Evolutionary conservation across 2,888 invertebrate genomes (phyloP), one percentile per base, ranked within the genome.

Genomic region (Eugnorisma glareosa): DNA sequence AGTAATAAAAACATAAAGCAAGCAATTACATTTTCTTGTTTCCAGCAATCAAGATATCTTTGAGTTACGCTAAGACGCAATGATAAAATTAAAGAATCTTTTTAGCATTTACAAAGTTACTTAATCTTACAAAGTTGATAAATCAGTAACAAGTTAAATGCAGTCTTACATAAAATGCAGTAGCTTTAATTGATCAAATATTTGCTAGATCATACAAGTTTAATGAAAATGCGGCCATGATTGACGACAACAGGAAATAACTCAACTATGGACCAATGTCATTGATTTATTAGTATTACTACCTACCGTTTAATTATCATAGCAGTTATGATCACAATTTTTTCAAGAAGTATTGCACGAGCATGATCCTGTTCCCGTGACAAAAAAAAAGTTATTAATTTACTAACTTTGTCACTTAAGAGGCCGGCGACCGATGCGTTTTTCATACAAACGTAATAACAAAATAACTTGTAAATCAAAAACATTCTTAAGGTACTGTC

Each of bases 231-330:
- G 81, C 77, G 51, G 37, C 11, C 40, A 63, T 82, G 61, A 64
- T 63, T 64, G 71, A 81, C 77, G 61, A 81, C 51, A 81, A 59
- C 82, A 77, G 82, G 81, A 82, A 81, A 77, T 77, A 31, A 28
- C 21, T 71, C 24, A 68, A 81, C 57, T 43, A 31, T 18, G 28
- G 24, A 35, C 77, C 82, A 82, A 81, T 81, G 81, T 28, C 81
- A 81, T 63, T 71, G 40, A 59, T 63, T 76, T 71, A 81, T 78
- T 77, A 67, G 51, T 40, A 40, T 48, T 57, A 15, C 3, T 35
- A 24, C 0, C 13, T 31, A 51, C 40, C 40, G 40, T 64, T 40
- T 18, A 64, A 18, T 40, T 48, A 35, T n/a, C 70, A 63, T 63
- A 70, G 67, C 21, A 21, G 28, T 48, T 57, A 31, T 67, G 59